Conservation (phyloP, 2,888 invertebrate species). For the Sisyra terminalis region DNA sequence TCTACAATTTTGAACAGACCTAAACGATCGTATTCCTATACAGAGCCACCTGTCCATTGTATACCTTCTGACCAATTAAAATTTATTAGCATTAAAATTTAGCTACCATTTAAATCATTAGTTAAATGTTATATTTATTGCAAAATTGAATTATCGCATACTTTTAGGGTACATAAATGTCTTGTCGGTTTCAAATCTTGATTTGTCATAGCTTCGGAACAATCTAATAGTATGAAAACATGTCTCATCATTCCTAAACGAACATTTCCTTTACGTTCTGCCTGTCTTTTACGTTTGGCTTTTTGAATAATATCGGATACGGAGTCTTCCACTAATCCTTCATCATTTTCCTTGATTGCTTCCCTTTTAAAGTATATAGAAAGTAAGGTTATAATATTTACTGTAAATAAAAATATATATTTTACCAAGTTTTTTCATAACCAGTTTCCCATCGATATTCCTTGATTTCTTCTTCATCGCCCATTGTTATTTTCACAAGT, state of each 20-base stretch:
- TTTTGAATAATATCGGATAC: conserved; percentile 84
- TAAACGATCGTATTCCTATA: too few relatives aligned
- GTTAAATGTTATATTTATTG: too few relatives aligned
- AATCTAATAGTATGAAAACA: conserved; percentile 78
- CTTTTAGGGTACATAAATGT: conserved; percentile 73
- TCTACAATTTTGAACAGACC: too few relatives aligned
- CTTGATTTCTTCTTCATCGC: conserved; percentile 68
- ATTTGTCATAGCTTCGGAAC: conserved; percentile 86
- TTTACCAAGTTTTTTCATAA: conserved; percentile 85
- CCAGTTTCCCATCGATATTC: conserved; percentile 93
- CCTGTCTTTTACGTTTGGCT: conserved; percentile 64
- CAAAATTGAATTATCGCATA: conserved; percentile 21
- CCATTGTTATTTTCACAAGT: conserved; percentile 29
- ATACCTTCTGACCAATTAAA: too few relatives aligned
- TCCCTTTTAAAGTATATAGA: conserved; percentile 44
- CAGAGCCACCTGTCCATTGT: too few relatives aligned
- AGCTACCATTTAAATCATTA: neutral
- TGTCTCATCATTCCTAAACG: conserved; percentile 98
- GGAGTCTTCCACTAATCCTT: conserved; percentile 78
- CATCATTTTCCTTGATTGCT: conserved; percentile 90
- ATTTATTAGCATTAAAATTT: too few relatives aligned
- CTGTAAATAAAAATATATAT: conserved; percentile 10
- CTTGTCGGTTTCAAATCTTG: conserved; percentile 92
- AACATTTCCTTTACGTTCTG: conserved; percentile 56
- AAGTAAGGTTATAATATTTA: conserved; percentile 7